Evolutionary conservation across 2,113 vertebrate species (phyloP), one percentile per base, ranked within the genome.

Genomic region (Amazona vittata): DNA sequence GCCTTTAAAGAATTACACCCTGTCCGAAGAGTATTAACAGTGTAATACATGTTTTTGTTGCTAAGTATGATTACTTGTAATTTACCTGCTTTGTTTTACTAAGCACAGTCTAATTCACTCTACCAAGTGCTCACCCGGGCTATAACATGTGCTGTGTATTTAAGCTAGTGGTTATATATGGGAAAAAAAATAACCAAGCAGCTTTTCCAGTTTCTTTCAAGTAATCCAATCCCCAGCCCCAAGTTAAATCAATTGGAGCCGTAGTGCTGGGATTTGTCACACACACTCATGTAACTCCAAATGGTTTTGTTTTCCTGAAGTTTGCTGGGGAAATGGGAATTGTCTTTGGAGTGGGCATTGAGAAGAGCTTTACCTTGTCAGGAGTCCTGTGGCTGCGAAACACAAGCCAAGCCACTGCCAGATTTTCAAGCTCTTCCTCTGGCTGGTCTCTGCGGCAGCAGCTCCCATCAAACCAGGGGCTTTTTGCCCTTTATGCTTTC

Each of bases 371-470:
- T 60, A 43, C 35, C 18, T 83, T 20, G 9, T 29, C 71, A 33
- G 73, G 31, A 53, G 12, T 29, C 46, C 17, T 19, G 55, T 22
- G 63, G 41, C 31, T 76, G 31, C 43, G 62, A 90, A 46, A 52
- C 12, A 53, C 7, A 25, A 71, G 44, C 24, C 31, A 39, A 64
- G 43, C 13, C 50, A 21, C n/a, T 26, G 39, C 18, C 44, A 46
- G 41, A 37, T 41, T 53, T 33, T 35, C 33, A 74, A 39, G 21
- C 9, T n/a, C 47, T 89, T 53, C 31, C 26, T 80, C 60, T 4
- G 1, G 8, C 17, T 2, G 0, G 5, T 39, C 64, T n/a, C 71
- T 1, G 1, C 21, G 6, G 2, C 64, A 18, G 64, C n/a, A 63
- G 19, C 25, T 83, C 50, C 29, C 39, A 26, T 49, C 39, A 62